Evolutionary conservation across 2,797 vertebrate genomes (phyloP).

Genomic region (Mionectes olivaceus): DNA sequence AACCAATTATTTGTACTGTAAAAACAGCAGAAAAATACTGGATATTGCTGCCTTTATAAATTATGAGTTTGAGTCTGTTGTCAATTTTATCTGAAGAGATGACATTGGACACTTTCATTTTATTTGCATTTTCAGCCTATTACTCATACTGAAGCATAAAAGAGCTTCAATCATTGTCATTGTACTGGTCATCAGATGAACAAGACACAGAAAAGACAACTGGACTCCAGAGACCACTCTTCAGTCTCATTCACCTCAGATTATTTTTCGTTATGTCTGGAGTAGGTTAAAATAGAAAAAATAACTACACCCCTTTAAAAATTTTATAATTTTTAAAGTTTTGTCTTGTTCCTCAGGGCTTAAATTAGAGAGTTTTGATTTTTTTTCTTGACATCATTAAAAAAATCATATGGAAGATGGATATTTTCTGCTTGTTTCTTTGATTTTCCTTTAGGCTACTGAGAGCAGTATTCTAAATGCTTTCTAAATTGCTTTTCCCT

Average conservation of each 20-base stretch:
- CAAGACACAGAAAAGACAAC: neutral
- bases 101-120: neutral
- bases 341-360: neutral
- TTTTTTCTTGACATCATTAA: neutral
- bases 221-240: neutral
- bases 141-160: neutral
- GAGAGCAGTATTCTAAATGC: neutral
- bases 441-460: neutral
- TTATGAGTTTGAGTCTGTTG: neutral
- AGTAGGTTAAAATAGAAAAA: neutral
- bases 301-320: accelerated
- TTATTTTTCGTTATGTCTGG: neutral
- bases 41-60: neutral
- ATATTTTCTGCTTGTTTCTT: neutral
- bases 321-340: neutral
- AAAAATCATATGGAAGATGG: neutral
- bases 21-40: neutral
- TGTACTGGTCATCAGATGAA: neutral
- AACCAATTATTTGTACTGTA: neutral
- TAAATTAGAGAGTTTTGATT: neutral
- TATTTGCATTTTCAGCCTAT: neutral
- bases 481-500: neutral
- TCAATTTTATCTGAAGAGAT: neutral
- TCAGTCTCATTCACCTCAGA: neutral
- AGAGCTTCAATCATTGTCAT: neutral